These are phyloP conservation scores for Drosophila dunni DNA, from an alignment of 1,140 invertebrate species.

Conservation along the genomic window DNA sequence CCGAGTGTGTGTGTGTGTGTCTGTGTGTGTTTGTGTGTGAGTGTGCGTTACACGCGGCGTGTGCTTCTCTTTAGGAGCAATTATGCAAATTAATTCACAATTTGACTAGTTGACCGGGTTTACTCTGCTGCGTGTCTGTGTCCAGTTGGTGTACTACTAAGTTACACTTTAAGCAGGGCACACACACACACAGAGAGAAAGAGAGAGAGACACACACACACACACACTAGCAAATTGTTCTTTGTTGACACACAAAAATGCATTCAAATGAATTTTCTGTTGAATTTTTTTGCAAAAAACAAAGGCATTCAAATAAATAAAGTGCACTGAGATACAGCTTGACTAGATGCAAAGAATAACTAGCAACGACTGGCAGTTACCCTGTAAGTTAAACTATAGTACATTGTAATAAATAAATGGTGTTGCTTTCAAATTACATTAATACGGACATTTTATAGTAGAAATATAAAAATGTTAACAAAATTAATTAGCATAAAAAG, in stretches of 20 bases:
- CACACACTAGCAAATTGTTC: constrained; percentile 61
- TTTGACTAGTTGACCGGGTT: constrained; percentile 59
- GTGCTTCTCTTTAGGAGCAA: constrained; percentile 74
- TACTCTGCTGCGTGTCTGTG: constrained; percentile 29
- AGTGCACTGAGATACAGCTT: constrained; percentile 30
- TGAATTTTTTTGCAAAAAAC: constrained; percentile 27
- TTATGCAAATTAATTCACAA: constrained; percentile 80
- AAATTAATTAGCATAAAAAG: no score
- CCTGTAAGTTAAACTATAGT: neutral
- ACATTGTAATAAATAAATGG: neutral
- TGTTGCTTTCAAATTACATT: neutral
- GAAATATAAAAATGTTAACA: no score
- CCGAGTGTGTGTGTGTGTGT: neutral
- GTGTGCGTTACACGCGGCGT: constrained; percentile 69
- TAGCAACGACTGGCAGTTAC: constrained; percentile 6
- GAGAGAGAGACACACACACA: constrained; percentile 8
- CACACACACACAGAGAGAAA: constrained; percentile 9
- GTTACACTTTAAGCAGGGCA: constrained; percentile 32
- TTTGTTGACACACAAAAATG: constrained; percentile 69
- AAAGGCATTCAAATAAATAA: constrained; percentile 46
- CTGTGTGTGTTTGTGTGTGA: constrained; percentile 37
- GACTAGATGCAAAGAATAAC: neutral
- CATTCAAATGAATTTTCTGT: constrained; percentile 55
- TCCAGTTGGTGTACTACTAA: constrained; percentile 22
- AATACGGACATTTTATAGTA: no score